Base-by-base conservation (phyloP, 2,888 invertebrate species). In the Nomada fabriciana region DNA sequence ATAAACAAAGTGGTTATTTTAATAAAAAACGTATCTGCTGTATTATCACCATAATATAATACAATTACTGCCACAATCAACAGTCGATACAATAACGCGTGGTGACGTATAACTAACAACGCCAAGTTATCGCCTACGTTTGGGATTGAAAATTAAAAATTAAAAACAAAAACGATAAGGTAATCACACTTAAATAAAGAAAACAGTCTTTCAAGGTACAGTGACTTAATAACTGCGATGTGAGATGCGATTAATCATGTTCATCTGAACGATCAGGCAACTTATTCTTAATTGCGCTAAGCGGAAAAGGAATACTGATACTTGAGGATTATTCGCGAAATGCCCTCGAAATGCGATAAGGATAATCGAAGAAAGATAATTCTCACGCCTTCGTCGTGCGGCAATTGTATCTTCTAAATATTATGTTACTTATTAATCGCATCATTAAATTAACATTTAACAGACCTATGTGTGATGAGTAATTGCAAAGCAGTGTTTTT, bases 141-240 rank as follows among this genome's bases (percentile, higher is more conserved):
- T 82, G 76, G 36, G 10, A 75, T 81, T 29, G 76, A 65, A 88
- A 68, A 61, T 75, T 42, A 57, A 69, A 60, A 71, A 57, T 15
- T 29, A 3, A 29, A 52, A 13, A 70, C 18, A 63, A 61, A 53
- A 82, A 84, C 64, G 57, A 80, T 42, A 68, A 73, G 20, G 18
- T 47, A 72, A 61, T 61, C 76, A 74, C 60, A 43, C 59, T 79
- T 83, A 88, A 85, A 84, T 85, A 88, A 86, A 86, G 79, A 84
- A 83, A 86, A 89, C 89, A 89, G 89, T 89, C 89, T 89, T 89
- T 87, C 77, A 72, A 85, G 84, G 64, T 88, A 83, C 67, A 81
- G 79, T 61, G 68, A 86, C 65, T 83, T 76, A 70, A 80, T 68
- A 82, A 82, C 59, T 84, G 72, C 71, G 69, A 80, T 57, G n/a